Conservation (phyloP, 2,797 vertebrate species). For the Sebastolobus alascanus region DNA sequence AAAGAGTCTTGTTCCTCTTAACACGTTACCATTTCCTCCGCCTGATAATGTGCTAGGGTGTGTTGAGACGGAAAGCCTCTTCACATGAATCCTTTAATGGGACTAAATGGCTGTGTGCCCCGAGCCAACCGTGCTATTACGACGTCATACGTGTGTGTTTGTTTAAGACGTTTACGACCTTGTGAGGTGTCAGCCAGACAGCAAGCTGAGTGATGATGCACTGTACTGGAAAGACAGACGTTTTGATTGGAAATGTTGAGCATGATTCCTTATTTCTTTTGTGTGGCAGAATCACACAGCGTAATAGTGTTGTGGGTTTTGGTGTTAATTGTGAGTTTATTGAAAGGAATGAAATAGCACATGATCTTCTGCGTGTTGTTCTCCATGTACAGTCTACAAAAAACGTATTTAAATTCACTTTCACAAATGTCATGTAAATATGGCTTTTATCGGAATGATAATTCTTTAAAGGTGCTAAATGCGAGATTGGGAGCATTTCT, state of each 20-base stretch:
- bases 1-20: conserved; percentile 34
- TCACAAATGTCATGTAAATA: neutral
- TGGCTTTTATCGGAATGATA: neutral
- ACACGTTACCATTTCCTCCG: conserved; percentile 48
- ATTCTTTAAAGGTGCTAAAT: neutral
- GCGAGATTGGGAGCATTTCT: too few species aligned
- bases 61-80: conserved; percentile 41
- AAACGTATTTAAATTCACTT: neutral
- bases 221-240: conserved; percentile 18
- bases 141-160: conserved; percentile 60
- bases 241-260: conserved; percentile 13
- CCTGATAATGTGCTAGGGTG: conserved; percentile 24
- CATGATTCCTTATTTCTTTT: conserved; percentile 11
- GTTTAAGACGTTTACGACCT: conserved; percentile 57
- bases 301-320: neutral
- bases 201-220: conserved; percentile 38
- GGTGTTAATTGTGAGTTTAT: neutral
- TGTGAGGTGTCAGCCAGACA: conserved; percentile 34
- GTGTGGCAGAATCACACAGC: neutral
- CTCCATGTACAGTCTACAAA: neutral
- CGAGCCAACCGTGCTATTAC: conserved; percentile 51
- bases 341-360: conserved; percentile 7
- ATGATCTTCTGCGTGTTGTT: neutral
- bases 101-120: conserved; percentile 34
- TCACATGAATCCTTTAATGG: conserved; percentile 42